Percentiles rank a stretch among this genome's conserved stretches.
Conservation (phyloP, 1,140 invertebrate genomes). For the Drosophila grimshawi region DNA sequence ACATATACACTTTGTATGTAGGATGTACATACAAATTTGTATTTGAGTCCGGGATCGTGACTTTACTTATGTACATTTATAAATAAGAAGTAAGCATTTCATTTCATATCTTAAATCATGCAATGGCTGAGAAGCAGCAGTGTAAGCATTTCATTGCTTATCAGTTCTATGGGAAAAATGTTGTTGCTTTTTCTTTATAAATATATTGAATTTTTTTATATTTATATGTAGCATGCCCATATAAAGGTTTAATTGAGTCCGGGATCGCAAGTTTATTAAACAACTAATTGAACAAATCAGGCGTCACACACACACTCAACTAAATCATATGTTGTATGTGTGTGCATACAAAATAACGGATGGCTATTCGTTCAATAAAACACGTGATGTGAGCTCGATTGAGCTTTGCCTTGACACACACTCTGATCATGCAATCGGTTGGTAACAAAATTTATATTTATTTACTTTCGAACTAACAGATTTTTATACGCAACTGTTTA, state of each 20-base stretch:
- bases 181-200: no score
- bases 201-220: not conserved
- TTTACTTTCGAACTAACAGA: conserved; percentile 18
- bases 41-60: no score
- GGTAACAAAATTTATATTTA: conserved; percentile 52
- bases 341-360: not conserved
- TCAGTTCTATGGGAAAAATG: no score
- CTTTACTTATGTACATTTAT: no score
- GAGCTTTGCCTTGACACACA: conserved; percentile 60
- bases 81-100: no score
- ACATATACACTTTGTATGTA: no score
- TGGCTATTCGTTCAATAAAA: conserved; percentile 63
- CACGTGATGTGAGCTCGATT: conserved; percentile 59
- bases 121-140: no score
- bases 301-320: conserved; percentile 9
- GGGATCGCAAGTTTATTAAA: conserved; percentile 67
- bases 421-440: conserved; percentile 44
- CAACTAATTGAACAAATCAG: conserved; percentile 75
- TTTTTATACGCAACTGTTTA: conserved; percentile 17
- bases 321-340: not conserved
- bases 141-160: no score
- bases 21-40: no score
- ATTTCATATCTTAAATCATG: no score
- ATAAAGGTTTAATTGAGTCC: conserved; percentile 50
- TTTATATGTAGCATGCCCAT: not conserved